These are phyloP conservation scores for Papilio protenor DNA, from an alignment of 2,888 invertebrate genomes.

Conservation along the genomic window DNA sequence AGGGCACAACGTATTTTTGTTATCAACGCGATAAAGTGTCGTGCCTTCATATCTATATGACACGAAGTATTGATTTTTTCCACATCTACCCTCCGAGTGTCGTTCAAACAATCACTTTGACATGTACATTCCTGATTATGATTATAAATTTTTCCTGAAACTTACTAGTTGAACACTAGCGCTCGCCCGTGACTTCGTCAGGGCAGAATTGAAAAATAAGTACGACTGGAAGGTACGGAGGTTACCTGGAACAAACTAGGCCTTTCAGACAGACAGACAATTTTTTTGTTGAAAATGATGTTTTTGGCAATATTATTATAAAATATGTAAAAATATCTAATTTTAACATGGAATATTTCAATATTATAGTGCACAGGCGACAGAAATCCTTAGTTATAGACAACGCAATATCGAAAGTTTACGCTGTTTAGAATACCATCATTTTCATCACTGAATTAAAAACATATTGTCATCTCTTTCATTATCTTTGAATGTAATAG, in stretches of 20 bases:
- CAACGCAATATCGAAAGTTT: background rate
- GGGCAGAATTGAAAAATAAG: too few relatives aligned
- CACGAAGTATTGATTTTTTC: constrained; percentile 38
- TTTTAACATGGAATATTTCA: too few relatives aligned
- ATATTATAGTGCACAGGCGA: background rate
- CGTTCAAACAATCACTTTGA: constrained; percentile 45
- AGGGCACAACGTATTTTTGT: background rate
- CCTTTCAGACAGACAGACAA: too few relatives aligned
- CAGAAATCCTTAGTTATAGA: background rate
- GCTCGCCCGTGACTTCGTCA: too few relatives aligned
- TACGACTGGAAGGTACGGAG: too few relatives aligned
- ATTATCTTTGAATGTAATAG: background rate
- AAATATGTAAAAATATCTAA: too few relatives aligned
- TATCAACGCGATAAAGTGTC: constrained; percentile 36
- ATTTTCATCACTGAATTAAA: background rate
- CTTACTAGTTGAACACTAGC: too few relatives aligned
- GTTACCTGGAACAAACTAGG: too few relatives aligned
- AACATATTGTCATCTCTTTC: background rate
- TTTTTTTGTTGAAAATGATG: too few relatives aligned
- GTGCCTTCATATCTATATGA: constrained; percentile 35
- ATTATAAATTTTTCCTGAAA: too few relatives aligned
- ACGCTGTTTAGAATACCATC: background rate
- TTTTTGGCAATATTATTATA: too few relatives aligned
- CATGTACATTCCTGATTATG: too few relatives aligned
- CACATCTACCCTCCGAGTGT: constrained; percentile 23